A percentile compares a stretch with the other conserved stretches of the same genome.
These are phyloP conservation scores for Toxotes chatareus DNA, from an alignment of 2,113 vertebrate genomes.

Conservation along the genomic window DNA sequence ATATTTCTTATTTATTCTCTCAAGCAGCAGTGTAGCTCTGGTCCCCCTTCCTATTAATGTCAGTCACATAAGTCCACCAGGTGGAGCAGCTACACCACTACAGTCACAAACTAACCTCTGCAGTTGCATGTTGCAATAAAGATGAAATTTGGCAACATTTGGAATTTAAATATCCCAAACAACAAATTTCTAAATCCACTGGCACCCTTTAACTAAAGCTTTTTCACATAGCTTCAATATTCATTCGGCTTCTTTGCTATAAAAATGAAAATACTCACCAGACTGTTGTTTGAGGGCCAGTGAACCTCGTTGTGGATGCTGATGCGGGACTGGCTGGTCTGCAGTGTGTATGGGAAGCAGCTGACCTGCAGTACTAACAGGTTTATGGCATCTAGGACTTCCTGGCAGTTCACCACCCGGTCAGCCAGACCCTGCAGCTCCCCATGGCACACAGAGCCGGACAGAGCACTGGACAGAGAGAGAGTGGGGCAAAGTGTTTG, in stretches of 20 bases:
- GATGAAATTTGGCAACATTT: background rate
- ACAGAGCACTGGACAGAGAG: constrained; percentile 81
- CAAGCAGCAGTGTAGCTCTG: background rate
- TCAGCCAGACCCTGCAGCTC: constrained; percentile 96
- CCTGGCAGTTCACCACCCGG: constrained; percentile 95
- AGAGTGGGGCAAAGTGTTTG: constrained; percentile 10
- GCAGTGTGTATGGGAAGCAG: constrained; percentile 95
- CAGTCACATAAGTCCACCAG: constrained; percentile 49
- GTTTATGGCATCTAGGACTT: constrained; percentile 95
- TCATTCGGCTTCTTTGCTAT: background rate
- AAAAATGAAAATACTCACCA: constrained; percentile 83
- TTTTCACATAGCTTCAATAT: background rate
- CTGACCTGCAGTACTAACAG: constrained; percentile 98
- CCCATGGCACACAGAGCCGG: constrained; percentile 92
- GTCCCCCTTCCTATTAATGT: background rate
- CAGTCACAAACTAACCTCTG: background rate
- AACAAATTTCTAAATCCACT: background rate
- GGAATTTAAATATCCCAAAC: background rate
- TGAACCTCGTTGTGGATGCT: constrained; percentile 94
- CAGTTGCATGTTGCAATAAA: background rate
- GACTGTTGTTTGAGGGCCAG: constrained; percentile 88
- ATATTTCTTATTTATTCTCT: no score
- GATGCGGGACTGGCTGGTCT: constrained; percentile 95
- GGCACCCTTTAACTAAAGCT: background rate
- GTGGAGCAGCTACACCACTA: constrained; percentile 25